Conservation (phyloP, 2,113 vertebrate species). For the Takifugu flavidus region DNA sequence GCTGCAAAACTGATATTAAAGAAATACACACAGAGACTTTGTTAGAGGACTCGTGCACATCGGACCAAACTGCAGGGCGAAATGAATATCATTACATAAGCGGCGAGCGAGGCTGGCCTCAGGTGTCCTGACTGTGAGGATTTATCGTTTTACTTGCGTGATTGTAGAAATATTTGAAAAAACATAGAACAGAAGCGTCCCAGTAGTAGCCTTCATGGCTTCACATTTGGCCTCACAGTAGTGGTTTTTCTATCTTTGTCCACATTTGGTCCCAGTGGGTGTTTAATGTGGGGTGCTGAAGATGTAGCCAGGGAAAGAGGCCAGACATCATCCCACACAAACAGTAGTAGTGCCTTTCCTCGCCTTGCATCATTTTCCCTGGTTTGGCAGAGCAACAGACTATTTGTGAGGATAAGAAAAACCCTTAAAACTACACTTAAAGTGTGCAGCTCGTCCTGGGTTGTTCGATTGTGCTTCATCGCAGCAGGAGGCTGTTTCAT, state of each 20-base stretch:
- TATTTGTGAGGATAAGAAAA: conserved; percentile 8
- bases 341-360: conserved; percentile 56
- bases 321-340: conserved; percentile 61
- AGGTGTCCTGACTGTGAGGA: conserved; percentile 39
- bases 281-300: conserved; percentile 44
- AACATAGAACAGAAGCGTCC: conserved; percentile 17
- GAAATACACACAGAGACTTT: conserved; percentile 31
- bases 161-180: conserved; percentile 1
- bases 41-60: conserved; percentile 47
- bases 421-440: conserved; percentile 24
- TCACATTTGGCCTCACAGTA: neutral
- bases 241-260: conserved; percentile 49
- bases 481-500: conserved; percentile 1
- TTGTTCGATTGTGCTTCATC: conserved; percentile 10
- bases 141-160: conserved; percentile 1
- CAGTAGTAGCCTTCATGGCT: neutral
- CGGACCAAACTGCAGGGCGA: conserved; percentile 49
- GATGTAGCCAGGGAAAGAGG: conserved; percentile 57
- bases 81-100: conserved; percentile 53
- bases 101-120: conserved; percentile 29
- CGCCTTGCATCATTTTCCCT: conserved; percentile 58
- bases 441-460: conserved; percentile 15
- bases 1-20: conserved; percentile 50
- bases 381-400: conserved; percentile 44
- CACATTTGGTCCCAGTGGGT: conserved; percentile 38